Evolutionary conservation across 64 coral and sea anemone species (phyloP).

Genomic region (Acropora tenuis): DNA sequence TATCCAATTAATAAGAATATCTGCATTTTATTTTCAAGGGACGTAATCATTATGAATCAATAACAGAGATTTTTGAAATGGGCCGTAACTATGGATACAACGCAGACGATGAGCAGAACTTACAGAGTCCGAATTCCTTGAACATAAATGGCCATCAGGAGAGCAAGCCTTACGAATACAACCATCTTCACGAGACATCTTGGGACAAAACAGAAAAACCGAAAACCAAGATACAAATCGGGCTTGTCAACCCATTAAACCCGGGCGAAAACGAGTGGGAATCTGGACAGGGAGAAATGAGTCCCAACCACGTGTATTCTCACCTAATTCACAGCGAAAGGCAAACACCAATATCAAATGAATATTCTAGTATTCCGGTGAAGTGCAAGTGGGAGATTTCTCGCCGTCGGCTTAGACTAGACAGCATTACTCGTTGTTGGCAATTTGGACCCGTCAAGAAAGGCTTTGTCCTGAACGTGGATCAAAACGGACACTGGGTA

Average conservation of each 20-base stretch:
- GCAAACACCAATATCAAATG: not conserved
- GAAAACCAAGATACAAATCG: not conserved
- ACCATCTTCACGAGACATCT: not conserved
- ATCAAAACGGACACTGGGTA: not conserved
- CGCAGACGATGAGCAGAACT: not conserved
- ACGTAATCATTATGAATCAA: constrained; percentile 17
- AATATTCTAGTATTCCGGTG: not conserved
- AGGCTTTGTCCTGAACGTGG: not conserved
- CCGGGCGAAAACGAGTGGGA: not conserved
- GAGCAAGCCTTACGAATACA: not conserved
- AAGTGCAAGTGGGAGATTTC: constrained; percentile 9
- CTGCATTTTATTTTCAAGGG: not conserved
- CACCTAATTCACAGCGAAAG: constrained; percentile 9
- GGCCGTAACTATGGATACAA: constrained; percentile 5
- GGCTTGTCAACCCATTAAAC: not conserved
- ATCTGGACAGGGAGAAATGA: not conserved
- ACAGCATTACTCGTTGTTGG: not conserved
- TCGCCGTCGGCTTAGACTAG: not conserved
- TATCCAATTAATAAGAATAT: not conserved
- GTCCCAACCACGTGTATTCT: not conserved
- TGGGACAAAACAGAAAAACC: not conserved
- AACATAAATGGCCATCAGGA: not conserved
- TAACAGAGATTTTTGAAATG: constrained; percentile 23
- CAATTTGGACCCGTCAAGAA: constrained; percentile 45
- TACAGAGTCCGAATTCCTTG: no score